A percentile compares a stretch with the other conserved stretches of the same genome.
These are phyloP conservation scores for Typhlomys cinereus DNA, from an alignment of 2,113 vertebrate genomes.

Conservation along the genomic window DNA sequence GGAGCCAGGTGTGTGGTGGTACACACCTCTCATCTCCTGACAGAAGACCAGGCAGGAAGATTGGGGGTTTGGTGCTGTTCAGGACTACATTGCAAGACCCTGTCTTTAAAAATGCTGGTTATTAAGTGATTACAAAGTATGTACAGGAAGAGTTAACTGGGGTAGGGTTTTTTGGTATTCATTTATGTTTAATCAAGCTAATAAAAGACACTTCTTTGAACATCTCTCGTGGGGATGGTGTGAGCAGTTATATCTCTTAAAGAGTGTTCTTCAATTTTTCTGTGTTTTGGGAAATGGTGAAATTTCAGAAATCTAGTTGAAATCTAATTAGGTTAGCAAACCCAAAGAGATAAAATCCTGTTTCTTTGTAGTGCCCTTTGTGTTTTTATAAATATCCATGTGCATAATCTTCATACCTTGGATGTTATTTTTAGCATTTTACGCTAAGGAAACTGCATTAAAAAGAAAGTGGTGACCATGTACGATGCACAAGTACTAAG, in stretches of 20 bases:
- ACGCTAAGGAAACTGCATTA: background rate
- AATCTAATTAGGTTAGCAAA: background rate
- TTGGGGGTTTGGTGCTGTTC: background rate
- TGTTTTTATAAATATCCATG: slow-evolving; percentile 30
- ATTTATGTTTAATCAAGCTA: slow-evolving; percentile 7
- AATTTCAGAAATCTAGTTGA: slow-evolving; percentile 28
- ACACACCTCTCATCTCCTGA: background rate
- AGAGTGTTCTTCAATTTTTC: background rate
- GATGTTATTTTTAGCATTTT: background rate
- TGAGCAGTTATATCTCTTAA: background rate
- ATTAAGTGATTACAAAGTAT: background rate
- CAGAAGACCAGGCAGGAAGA: background rate
- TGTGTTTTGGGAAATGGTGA: background rate
- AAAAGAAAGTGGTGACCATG: background rate
- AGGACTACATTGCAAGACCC: background rate
- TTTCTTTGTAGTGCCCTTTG: background rate
- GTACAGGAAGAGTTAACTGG: background rate
- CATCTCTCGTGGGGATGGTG: background rate
- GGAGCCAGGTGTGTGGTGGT: background rate
- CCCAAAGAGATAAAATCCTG: background rate
- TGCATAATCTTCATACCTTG: background rate
- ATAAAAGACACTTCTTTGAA: background rate
- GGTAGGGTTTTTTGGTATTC: background rate
- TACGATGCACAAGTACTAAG: background rate
- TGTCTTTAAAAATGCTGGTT: background rate